phyloP scores from a whole-genome alignment of 1,140 invertebrate genomes.

The Eurosta solidaginis region DNA sequence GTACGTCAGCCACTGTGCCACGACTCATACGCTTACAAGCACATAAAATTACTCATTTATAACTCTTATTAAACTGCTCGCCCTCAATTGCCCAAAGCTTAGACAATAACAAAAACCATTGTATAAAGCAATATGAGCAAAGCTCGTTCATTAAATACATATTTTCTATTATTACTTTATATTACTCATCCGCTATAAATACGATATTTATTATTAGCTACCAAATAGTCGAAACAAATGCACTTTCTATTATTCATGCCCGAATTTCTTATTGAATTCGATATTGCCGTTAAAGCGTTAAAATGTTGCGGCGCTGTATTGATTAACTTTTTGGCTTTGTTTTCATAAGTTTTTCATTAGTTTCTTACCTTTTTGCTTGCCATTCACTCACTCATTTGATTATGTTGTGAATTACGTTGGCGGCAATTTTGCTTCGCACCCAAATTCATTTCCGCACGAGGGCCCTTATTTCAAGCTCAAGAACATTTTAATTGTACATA shows the following conservation, averaged over 20 bases:
- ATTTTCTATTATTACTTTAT: too few relatives aligned
- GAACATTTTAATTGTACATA: background rate
- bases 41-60: too few relatives aligned
- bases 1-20: too few relatives aligned
- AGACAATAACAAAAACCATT: too few relatives aligned
- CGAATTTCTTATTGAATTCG: slow-evolving; percentile 8
- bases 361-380: background rate
- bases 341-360: slow-evolving; percentile 7
- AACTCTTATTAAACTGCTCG: too few relatives aligned
- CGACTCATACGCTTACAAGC: too few relatives aligned
- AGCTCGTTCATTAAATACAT: too few relatives aligned
- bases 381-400: background rate
- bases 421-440: background rate
- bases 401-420: background rate
- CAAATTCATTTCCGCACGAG: background rate
- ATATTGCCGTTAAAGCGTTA: background rate
- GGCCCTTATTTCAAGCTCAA: background rate
- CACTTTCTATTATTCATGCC: background rate
- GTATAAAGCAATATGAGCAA: too few relatives aligned
- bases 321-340: background rate
- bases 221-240: too few relatives aligned
- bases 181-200: too few relatives aligned
- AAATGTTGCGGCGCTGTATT: slow-evolving; percentile 4
- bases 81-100: too few relatives aligned
- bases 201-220: too few relatives aligned